phyloP scores from a whole-genome alignment of 2,888 invertebrate genomes.

The Sinhomidia bicolor region DNA sequence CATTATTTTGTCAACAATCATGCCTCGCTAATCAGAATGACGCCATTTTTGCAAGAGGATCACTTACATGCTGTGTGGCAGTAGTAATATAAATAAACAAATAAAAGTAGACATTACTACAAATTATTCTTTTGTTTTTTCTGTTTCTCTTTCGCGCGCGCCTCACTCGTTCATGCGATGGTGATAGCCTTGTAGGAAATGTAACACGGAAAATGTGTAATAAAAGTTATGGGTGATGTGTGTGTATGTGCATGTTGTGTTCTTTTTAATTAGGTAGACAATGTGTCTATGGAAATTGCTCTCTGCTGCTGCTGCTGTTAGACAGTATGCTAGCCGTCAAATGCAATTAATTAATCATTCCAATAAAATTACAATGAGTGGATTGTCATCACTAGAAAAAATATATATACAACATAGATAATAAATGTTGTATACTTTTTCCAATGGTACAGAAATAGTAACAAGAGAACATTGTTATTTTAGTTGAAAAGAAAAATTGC shows the following conservation, averaged over 20 bases:
- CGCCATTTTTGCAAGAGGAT: constrained; percentile 6
- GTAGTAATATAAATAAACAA: neutral
- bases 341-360: neutral
- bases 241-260: neutral
- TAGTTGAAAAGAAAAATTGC: too few relatives aligned
- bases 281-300: neutral
- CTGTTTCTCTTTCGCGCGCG: too few relatives aligned
- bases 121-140: neutral
- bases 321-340: neutral
- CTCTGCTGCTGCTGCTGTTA: neutral
- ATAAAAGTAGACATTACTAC: too few relatives aligned
- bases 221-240: too few relatives aligned
- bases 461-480: too few relatives aligned
- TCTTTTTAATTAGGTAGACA: neutral
- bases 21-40: constrained; percentile 21
- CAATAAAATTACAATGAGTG: constrained; percentile 12
- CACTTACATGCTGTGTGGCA: neutral
- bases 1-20: constrained; percentile 20
- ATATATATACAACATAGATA: too few relatives aligned
- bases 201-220: too few relatives aligned
- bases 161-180: neutral
- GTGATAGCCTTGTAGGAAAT: too few relatives aligned
- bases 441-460: too few relatives aligned
- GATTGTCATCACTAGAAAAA: constrained; percentile 8
- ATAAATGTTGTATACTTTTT: too few relatives aligned